Base-by-base conservation (phyloP, 2,113 vertebrate species). In the Diadophis punctatus region DNA sequence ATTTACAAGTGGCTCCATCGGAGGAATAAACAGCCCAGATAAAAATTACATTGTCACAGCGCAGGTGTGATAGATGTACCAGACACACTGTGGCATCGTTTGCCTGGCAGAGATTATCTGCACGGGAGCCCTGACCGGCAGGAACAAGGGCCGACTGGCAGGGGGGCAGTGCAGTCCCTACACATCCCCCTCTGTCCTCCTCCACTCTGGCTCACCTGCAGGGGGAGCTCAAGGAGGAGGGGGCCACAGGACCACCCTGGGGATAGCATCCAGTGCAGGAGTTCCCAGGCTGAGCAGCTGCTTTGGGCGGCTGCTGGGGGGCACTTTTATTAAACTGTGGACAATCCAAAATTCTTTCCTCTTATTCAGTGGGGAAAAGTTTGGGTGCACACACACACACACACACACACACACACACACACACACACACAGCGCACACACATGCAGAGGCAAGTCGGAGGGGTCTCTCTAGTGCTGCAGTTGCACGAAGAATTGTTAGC, bases 11-110 rank as follows among this genome's bases (percentile, higher is more conserved):
- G 97, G 97, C 97, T 98, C 97, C 96, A 96, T 97, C 96, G 95
- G 97, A 97, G 97, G 97, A 98, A 97, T 98, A 98, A 98, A 98
- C 97, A 98, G 96, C 97, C 92, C 94, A 97, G 97, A 98, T 97
- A 98, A 98, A 98, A 98, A 98, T 98, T 97, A 98, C 97, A 95
- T 97, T 97, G 98, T 98, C 98, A 97, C 96, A 34, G 7, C 84
- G 95, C 97, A 96, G 97, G 96, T 97, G 97, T 98, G 98, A 98
- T 97, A 87, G 95, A 98, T 98, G 97, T 93, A 94, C 91, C 91
- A 92, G 94, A 94, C 93, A 48, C 94, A 94, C 60, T 1, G 1
- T n/a, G 74, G 74, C 74, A 80, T 34, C 7, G 0, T 80, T 80
- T 20, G 68, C n/a, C 68, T 39, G 74, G 74, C 74, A 39, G 18